A percentile compares a stretch with the other conserved stretches of the same genome.
phyloP scores from a whole-genome alignment of 2,113 vertebrate species.

The Tricholaema leucomelas region DNA sequence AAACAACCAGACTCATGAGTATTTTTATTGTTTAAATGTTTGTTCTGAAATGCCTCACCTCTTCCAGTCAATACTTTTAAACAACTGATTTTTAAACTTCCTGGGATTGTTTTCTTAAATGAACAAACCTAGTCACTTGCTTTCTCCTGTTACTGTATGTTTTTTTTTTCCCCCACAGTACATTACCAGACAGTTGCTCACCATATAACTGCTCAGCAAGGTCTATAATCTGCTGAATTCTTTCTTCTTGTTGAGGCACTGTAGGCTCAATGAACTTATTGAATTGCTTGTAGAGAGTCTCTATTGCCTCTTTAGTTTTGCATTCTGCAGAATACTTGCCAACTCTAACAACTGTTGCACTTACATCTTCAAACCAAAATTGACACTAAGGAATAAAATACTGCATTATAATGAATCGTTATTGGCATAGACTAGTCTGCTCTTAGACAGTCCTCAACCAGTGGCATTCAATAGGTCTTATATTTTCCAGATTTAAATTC shows the following conservation, averaged over 20 bases:
- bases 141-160: neutral
- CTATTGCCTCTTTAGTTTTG: conserved; percentile 83
- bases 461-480: neutral
- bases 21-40: neutral
- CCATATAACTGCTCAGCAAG: conserved; percentile 85
- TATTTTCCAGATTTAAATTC: neutral
- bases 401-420: neutral
- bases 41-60: neutral
- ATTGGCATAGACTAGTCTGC: neutral
- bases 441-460: neutral
- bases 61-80: neutral
- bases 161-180: neutral
- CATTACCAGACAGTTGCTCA: conserved; percentile 50
- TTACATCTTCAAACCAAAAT: conserved; percentile 90
- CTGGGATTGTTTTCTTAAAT: neutral
- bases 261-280: conserved; percentile 86
- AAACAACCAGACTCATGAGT: neutral
- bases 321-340: conserved; percentile 85
- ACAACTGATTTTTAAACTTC: neutral
- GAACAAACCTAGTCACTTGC: neutral
- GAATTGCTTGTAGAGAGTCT: conserved; percentile 86
- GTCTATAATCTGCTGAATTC: conserved; percentile 82
- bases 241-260: conserved; percentile 87
- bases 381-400: conserved; percentile 78
- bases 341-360: conserved; percentile 85